phyloP scores from a whole-genome alignment of 2,113 vertebrate species.

The Columba livia region DNA sequence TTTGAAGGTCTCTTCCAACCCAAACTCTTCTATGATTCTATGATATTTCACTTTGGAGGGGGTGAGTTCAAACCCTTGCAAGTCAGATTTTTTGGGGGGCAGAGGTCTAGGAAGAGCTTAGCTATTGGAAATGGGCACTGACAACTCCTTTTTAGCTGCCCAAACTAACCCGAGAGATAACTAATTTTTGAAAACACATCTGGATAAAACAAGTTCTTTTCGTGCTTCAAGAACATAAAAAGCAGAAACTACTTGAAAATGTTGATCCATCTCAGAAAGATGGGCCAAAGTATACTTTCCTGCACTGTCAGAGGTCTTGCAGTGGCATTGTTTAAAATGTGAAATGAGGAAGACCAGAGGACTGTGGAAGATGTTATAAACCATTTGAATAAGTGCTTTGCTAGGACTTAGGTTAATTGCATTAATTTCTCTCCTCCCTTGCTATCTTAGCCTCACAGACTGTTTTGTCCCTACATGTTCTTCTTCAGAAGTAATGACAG shows the following conservation, averaged over 20 bases:
- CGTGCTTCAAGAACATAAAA: background rate
- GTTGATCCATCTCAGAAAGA: background rate
- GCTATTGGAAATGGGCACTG: background rate
- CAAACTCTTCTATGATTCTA: too few relatives aligned
- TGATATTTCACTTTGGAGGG: background rate
- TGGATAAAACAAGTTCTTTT: background rate
- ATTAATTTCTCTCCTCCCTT: background rate
- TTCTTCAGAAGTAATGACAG: background rate
- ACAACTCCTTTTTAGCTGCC: background rate
- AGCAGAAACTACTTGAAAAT: background rate
- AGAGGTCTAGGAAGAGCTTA: background rate
- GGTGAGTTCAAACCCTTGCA: background rate
- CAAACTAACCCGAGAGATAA: background rate
- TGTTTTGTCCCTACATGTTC: background rate
- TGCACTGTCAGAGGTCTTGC: background rate
- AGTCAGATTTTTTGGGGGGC: background rate
- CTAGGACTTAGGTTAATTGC: background rate
- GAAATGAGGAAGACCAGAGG: background rate
- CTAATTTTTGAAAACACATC: background rate
- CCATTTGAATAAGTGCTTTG: background rate
- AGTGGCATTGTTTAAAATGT: background rate
- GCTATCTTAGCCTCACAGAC: rapidly evolving
- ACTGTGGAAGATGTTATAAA: background rate
- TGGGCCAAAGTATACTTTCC: background rate
- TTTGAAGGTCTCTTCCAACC: too few relatives aligned